Evolutionary conservation across 2,113 vertebrate genomes (phyloP), one percentile per base, ranked within the genome.

Genomic region (Percopsis transmontana): DNA sequence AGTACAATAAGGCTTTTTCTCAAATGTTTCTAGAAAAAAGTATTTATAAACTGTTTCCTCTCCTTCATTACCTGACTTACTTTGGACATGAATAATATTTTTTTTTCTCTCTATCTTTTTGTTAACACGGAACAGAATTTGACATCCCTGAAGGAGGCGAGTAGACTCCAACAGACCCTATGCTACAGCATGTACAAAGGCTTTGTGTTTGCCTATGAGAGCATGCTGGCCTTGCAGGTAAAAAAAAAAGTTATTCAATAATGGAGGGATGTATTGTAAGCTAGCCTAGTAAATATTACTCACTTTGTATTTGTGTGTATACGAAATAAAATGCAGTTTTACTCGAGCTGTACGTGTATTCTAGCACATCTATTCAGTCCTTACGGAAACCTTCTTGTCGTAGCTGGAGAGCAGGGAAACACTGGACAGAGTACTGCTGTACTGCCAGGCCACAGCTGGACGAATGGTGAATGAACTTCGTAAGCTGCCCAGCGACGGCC

Each of bases 131-230:
- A 66, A 3, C 61, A 91, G 90, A 68, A 75, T 60, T 80, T 69
- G 2, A 61, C 39, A 0, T 77, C 85, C 0, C 79, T 79, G 0
- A 10, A 64, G n/a, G 90, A 92, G 50, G 71, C 76, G 65, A 69
- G 72, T 50, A 81, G 85, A 50, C 79, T 97, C 56, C 92, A 93
- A 68, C 92, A 95, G 76, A 62, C 85, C 0, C 68, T 93, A 3
- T 96, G 92, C 78, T 81, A 85, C 68, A 92, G 78, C 76, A 73
- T 96, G 74, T 94, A 94, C 70, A 88, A 95, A 69, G 92, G 92
- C 27, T 88, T 93, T 13, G 77, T 61, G 0, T 69, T 88, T 61
- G 79, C 91, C 6, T 91, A 93, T 0, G 89, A 94, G 4, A 90
- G 92, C 82, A 88, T 95, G 66, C 87, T 91, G 14, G 66, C 79